Conservation (phyloP, 2,888 invertebrate species). For the Xanthostigma xanthostigma region DNA sequence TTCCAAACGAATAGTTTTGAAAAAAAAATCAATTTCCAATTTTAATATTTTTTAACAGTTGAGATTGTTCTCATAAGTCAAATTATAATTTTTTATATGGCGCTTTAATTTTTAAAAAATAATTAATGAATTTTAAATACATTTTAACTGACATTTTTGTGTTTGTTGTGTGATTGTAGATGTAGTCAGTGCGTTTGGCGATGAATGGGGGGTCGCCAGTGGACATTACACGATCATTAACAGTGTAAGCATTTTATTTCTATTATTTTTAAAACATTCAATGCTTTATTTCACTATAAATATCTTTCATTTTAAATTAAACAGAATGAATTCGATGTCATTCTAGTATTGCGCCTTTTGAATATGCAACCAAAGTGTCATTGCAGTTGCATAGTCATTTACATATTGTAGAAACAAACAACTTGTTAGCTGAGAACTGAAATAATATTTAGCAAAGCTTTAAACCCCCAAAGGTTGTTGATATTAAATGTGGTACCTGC, state of each 20-base stretch:
- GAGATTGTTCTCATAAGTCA: background rate
- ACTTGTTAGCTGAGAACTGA: no score
- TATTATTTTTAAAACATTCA: background rate
- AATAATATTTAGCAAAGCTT: no score
- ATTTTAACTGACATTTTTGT: slow-evolving; percentile 2
- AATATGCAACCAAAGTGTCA: no score
- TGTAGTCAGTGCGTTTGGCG: slow-evolving; percentile 81
- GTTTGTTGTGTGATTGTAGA: slow-evolving; percentile 48
- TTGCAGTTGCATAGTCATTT: no score
- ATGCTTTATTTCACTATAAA: background rate
- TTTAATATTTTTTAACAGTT: background rate
- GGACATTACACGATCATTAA: slow-evolving; percentile 31
- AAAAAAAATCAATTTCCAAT: background rate
- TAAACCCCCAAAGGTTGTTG: no score
- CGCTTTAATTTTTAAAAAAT: background rate
- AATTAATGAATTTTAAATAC: background rate
- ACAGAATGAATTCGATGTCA: no score
- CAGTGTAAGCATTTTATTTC: slow-evolving; percentile 19
- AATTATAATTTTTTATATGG: background rate
- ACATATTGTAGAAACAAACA: no score
- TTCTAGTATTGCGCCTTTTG: no score
- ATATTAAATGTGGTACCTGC: no score
- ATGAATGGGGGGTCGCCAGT: slow-evolving; percentile 45
- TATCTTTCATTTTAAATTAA: background rate
- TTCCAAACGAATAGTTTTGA: background rate